Base-by-base conservation (phyloP, 1,140 invertebrate species). In the Lepidurus apus region DNA sequence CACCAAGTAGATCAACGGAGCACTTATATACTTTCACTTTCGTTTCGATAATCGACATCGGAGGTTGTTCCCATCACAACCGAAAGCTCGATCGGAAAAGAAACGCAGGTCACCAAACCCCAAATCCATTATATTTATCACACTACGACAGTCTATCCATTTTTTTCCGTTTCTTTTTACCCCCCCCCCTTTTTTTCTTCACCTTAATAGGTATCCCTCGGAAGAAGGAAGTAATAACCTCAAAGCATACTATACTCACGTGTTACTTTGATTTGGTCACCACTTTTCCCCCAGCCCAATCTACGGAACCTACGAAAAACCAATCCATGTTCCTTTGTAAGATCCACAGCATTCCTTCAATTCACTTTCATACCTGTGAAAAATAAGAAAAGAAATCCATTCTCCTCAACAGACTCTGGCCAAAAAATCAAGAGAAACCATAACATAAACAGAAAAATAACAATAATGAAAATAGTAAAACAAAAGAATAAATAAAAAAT, bases 161-260 rank as follows among this genome's bases (percentile, higher is more conserved):
- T 65, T 65, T 65, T 65, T 65, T 65, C 10, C 3, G 17, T 47
- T n/a, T 9, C 17, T n/a, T n/a, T n/a, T 6, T n/a, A n/a, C 17
- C 17, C 17, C 21, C 17, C 3, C 17, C 21, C n/a, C n/a, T 65
- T 65, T 65, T 65, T 7, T 7, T n/a, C 53, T 65, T 9, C 53
- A n/a, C 17, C 21, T 21, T 21, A 65, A 65, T 21, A 65, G 21
- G 21, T 13, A 65, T 65, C 53, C 53, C 17, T 21, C 21, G 53
- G 4, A 65, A 65, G 53, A 65, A 21, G 53, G 53, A 21, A n/a
- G n/a, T 65, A 65, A 65, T 65, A 65, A 17, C 53, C 17, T 65
- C n/a, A 65, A 65, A 65, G 17, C 53, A 65, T 65, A 65, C 17
- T 21, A 65, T 65, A 65, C 53, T 65, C 53, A 65, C 53, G 53